Conservation (phyloP, 2,888 invertebrate genomes). For the Venustoraphidia nigricollis region DNA sequence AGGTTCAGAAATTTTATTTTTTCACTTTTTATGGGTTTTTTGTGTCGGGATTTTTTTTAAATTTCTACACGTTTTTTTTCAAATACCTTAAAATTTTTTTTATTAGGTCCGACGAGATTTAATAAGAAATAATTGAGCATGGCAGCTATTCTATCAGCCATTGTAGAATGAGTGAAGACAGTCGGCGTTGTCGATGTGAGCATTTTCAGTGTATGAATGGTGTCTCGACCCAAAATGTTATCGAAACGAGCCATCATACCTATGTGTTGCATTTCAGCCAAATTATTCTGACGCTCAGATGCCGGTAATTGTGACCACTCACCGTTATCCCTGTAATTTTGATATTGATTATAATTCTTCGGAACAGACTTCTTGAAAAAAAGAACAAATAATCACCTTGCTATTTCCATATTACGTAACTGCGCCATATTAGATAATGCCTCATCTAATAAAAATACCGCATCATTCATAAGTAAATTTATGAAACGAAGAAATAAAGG, state of each 20-base stretch:
- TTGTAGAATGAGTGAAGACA: constrained; percentile 79
- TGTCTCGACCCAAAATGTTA: constrained; percentile 81
- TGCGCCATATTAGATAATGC: constrained; percentile 80
- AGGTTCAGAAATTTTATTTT: no score
- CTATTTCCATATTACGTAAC: constrained; percentile 64
- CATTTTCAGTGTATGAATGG: constrained; percentile 66
- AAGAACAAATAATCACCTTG: constrained; percentile 36
- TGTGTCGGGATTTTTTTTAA: no score
- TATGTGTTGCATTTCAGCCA: constrained; percentile 53
- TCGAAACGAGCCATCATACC: constrained; percentile 81
- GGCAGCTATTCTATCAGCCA: constrained; percentile 83
- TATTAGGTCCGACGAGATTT: constrained; percentile 81
- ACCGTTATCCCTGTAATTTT: constrained; percentile 41
- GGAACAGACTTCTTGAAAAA: constrained; percentile 1
- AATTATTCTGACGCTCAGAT: constrained; percentile 60
- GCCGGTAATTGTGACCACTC: constrained; percentile 56
- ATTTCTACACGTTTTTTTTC: no score
- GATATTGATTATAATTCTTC: constrained; percentile 2
- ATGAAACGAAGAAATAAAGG: constrained; percentile 89
- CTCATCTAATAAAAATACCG: constrained; percentile 87
- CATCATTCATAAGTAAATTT: constrained; percentile 94
- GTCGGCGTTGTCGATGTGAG: constrained; percentile 60
- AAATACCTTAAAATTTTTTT: constrained; percentile 71
- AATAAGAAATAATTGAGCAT: constrained; percentile 92
- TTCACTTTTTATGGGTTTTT: no score